Conservation (phyloP, 2,113 vertebrate species). For the Platysternon megacephalum region DNA sequence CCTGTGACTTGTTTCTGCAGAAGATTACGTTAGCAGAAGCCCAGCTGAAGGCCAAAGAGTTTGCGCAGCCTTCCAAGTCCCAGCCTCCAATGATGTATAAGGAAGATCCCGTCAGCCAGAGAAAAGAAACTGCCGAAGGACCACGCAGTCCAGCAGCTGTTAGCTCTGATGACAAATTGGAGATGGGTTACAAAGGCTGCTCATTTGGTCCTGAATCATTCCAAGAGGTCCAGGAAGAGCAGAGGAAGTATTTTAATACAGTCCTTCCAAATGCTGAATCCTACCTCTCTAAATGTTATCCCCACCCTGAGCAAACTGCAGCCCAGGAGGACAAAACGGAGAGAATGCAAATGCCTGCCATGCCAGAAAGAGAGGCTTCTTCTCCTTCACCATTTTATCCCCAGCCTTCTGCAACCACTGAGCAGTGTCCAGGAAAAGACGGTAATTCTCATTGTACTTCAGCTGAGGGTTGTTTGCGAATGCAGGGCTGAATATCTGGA, state of each 20-base stretch:
- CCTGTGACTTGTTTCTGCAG: conserved; percentile 33
- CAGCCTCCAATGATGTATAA: background rate
- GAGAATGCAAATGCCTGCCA: rapidly evolving
- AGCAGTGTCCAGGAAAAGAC: background rate
- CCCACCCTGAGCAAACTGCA: background rate
- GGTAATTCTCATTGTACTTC: background rate
- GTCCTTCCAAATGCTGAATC: background rate
- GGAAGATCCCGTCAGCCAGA: rapidly evolving
- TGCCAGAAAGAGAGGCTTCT: background rate
- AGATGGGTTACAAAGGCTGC: background rate
- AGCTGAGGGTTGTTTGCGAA: background rate
- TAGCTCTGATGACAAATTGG: rapidly evolving
- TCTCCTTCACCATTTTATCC: background rate
- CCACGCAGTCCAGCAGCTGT: background rate
- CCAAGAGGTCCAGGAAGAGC: background rate
- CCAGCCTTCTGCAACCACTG: background rate
- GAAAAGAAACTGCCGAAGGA: background rate
- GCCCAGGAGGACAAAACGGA: background rate
- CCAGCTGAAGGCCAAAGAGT: conserved; percentile 63
- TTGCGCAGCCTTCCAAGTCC: background rate
- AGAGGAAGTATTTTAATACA: background rate
- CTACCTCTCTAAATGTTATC: background rate
- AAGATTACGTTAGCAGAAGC: conserved; percentile 16
- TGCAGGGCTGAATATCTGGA: background rate
- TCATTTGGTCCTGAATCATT: background rate